A percentile compares a stretch with the other conserved stretches of the same genome.
Conservation (phyloP, 1,140 invertebrate species). For the Neodiprion fabricii region DNA sequence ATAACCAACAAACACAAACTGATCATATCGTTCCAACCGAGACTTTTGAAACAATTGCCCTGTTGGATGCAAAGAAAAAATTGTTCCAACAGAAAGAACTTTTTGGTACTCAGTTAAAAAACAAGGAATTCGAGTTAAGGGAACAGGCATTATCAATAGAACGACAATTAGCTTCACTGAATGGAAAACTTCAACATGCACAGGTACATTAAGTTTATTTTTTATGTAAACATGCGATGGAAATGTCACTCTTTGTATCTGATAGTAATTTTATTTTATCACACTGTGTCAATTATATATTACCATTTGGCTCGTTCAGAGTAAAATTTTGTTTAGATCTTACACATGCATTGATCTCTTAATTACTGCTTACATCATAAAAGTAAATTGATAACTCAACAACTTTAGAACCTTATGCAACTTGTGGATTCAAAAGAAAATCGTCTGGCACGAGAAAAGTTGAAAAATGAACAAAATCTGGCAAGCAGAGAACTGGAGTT, state of each 20-base stretch:
- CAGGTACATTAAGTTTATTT: slow-evolving; percentile 39
- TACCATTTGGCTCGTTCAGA: no score
- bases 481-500: slow-evolving; percentile 49
- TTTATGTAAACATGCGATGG: no score
- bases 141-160: slow-evolving; percentile 42
- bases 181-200: slow-evolving; percentile 49
- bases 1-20: slow-evolving; percentile 35
- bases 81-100: slow-evolving; percentile 49
- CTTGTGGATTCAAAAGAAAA: slow-evolving; percentile 45
- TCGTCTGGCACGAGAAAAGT: slow-evolving; percentile 40
- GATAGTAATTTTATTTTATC: no score
- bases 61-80: slow-evolving; percentile 38
- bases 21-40: slow-evolving; percentile 20
- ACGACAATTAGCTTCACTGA: slow-evolving; percentile 45
- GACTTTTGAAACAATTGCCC: slow-evolving; percentile 30
- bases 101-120: slow-evolving; percentile 40
- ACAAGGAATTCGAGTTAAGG: slow-evolving; percentile 49
- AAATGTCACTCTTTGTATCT: no score
- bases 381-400: slow-evolving; percentile 13
- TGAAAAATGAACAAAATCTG: slow-evolving; percentile 38
- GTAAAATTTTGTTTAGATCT: background rate
- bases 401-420: slow-evolving; percentile 43
- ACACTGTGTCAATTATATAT: no score
- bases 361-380: slow-evolving; percentile 12
- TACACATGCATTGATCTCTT: background rate